A percentile compares a stretch with the other conserved stretches of the same genome.
Conservation (phyloP, 2,888 invertebrate species). For the Calliscelio sp. region DNA sequence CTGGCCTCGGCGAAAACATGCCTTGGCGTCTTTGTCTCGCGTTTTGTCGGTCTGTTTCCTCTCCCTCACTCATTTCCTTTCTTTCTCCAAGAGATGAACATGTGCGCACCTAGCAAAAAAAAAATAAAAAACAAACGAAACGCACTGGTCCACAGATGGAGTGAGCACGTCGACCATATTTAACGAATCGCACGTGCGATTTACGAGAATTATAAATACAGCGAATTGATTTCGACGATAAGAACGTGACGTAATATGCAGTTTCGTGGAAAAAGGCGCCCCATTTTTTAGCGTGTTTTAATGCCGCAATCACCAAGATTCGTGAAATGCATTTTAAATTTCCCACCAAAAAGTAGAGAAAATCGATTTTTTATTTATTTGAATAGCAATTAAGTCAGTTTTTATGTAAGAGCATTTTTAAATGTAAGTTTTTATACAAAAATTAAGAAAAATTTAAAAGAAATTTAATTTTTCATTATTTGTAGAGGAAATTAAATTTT, state of each 20-base stretch:
- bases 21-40: slow-evolving; percentile 67
- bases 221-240: slow-evolving; percentile 38
- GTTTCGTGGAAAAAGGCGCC: no score
- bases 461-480: no score
- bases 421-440: no score
- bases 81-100: slow-evolving; percentile 60
- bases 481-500: no score
- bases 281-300: no score
- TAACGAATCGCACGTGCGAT: slow-evolving; percentile 71
- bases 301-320: no score
- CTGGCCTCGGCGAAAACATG: slow-evolving; percentile 81
- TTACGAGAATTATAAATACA: slow-evolving; percentile 44
- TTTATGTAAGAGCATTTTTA: no score
- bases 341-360: no score
- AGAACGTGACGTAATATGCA: slow-evolving; percentile 35
- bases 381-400: no score
- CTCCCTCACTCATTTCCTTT: slow-evolving; percentile 45
- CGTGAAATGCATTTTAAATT: no score
- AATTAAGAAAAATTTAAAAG: no score
- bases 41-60: slow-evolving; percentile 70
- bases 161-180: slow-evolving; percentile 51
- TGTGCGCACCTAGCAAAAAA: slow-evolving; percentile 47
- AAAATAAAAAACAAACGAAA: slow-evolving; percentile 43
- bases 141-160: slow-evolving; percentile 60
- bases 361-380: no score